phyloP scores from a whole-genome alignment of 2,888 invertebrate genomes.

The Amblyjoppa proteus region DNA sequence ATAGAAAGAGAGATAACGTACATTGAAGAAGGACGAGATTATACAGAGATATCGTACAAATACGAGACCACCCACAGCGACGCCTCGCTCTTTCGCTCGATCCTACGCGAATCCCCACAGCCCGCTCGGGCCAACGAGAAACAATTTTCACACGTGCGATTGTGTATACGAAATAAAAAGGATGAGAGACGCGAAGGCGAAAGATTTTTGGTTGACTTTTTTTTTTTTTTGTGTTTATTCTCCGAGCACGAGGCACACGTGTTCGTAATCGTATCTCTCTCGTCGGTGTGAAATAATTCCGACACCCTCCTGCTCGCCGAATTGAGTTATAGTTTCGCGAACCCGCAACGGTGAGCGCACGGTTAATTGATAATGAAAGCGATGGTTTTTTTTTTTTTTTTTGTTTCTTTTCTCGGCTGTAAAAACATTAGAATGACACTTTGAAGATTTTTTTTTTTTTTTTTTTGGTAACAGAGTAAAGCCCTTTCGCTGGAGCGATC shows the following conservation, averaged over 20 bases:
- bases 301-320: constrained; percentile 6
- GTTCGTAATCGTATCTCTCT: constrained; percentile 56
- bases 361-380: constrained; percentile 43
- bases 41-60: constrained; percentile 75
- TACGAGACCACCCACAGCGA: constrained; percentile 79
- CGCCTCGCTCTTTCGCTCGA: constrained; percentile 70
- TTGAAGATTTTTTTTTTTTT: neutral
- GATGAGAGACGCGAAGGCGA: constrained; percentile 27
- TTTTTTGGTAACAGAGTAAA: neutral
- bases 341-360: constrained; percentile 10
- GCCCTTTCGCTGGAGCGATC: neutral
- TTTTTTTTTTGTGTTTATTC: constrained; percentile 3
- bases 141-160: constrained; percentile 76
- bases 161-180: constrained; percentile 63
- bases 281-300: constrained; percentile 23
- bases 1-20: constrained; percentile 34
- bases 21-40: constrained; percentile 63
- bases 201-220: constrained; percentile 11
- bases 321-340: constrained; percentile 26
- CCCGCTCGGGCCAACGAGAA: constrained; percentile 45
- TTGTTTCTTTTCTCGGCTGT: neutral
- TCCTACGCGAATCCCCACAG: constrained; percentile 37
- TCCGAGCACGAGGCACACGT: constrained; percentile 27
- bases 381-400: neutral
- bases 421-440: constrained; percentile 6